Evolutionary conservation across 2,888 invertebrate species (phyloP), one percentile per base, ranked within the genome.

Genomic region (Sarcophaga carnaria): DNA sequence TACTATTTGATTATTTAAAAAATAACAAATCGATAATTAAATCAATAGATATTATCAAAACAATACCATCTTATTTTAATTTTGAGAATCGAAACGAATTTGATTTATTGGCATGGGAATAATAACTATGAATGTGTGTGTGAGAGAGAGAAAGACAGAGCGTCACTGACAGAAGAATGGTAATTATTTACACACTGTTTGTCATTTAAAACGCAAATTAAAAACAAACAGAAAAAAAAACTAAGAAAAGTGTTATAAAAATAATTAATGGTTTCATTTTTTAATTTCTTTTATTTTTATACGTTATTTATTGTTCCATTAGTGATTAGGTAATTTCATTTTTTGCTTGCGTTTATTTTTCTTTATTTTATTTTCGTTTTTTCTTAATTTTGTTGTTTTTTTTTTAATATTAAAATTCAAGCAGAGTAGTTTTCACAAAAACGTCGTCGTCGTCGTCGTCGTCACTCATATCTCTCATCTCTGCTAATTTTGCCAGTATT

Each of bases 271-370:
- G 11, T n/a, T n/a, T 67, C 20, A 37, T 62, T 63, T 49, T 45
- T 10, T 60, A 71, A 47, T 25, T 66, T 66, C 64, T 47, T 14
- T 54, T 14, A 54, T 17, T 54, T 54, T 54, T 37, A 37, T 37
- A 8, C 37, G 37, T 37, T 37, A 10, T 37, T 37, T 37, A 10
- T 71, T 45, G 74, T 80, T 80, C 60, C 66, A 67, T 62, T 75
- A 27, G 62, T 70, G 81, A 81, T 81, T 81, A 81, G 75, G 69
- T 81, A 81, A 81, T 81, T 59, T 72, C 49, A 47, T 47, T 63
- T 25, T 45, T 49, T 63, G 11, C 10, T 64, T 76, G 49, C n/a
- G 11, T 20, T 59, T 67, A 17, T 54, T 54, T 64, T 67, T 47
- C 37, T 64, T 67, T 47, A 45, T 11, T 67, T 67, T n/a, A 8